Percentiles rank a stretch among this genome's conserved stretches.
Evolutionary conservation across 1,140 invertebrate genomes (phyloP).

Genomic region (Drosophila yakuba): DNA sequence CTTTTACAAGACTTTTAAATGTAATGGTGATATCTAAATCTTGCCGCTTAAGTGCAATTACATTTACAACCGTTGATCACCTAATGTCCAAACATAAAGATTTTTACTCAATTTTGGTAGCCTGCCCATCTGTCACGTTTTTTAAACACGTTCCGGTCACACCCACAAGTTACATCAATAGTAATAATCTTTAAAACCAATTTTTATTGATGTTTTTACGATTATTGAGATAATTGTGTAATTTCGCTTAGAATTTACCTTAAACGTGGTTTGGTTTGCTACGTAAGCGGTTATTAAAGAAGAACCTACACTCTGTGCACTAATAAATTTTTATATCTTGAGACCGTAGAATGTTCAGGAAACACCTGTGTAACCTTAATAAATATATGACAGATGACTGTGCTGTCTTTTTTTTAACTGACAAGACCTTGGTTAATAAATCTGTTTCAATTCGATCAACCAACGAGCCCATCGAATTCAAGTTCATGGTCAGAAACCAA

Average conservation of each 20-base stretch:
- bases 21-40: constrained; percentile 13
- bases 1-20: constrained; percentile 26
- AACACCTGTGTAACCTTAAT: neutral
- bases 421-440: constrained; percentile 14
- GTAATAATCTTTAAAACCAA: neutral
- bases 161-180: neutral
- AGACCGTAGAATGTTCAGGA: neutral
- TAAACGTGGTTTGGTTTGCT: neutral
- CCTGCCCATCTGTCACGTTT: constrained; percentile 21
- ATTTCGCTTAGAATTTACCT: neutral
- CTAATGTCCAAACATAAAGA: constrained; percentile 18
- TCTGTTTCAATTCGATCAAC: constrained; percentile 10
- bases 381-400: neutral
- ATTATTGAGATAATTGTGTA: neutral
- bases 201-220: neutral
- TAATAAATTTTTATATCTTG: no score
- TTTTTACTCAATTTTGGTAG: constrained; percentile 14
- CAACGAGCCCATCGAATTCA: constrained; percentile 23
- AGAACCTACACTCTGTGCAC: no score
- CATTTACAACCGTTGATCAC: constrained; percentile 33
- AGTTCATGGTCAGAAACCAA: constrained; percentile 30
- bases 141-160: constrained; percentile 9
- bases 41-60: constrained; percentile 14
- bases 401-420: neutral
- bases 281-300: no score